Conservation (phyloP, 2,888 invertebrate genomes). For the Heliconius ethilla region DNA sequence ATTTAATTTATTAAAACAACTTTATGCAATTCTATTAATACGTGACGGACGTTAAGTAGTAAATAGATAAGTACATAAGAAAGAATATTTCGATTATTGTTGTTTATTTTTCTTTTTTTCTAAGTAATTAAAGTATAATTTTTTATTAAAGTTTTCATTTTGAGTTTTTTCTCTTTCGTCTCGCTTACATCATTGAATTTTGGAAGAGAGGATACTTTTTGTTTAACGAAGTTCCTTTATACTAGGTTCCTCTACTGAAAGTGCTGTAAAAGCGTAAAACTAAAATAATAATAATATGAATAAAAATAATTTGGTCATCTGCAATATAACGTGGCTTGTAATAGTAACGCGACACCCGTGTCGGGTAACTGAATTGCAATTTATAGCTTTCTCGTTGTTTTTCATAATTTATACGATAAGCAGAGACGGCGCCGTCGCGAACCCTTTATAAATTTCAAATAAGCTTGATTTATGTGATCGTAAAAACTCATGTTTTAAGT, state of each 20-base stretch:
- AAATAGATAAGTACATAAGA: too few relatives aligned
- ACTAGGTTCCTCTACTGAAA: background rate
- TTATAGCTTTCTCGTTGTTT: slow-evolving; percentile 70
- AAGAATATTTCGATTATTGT: too few relatives aligned
- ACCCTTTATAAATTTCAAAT: slow-evolving; percentile 67
- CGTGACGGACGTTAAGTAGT: too few relatives aligned
- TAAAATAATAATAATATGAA: background rate
- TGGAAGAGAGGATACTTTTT: background rate
- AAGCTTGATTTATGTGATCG: slow-evolving; percentile 63
- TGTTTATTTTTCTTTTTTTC: too few relatives aligned
- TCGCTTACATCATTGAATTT: background rate
- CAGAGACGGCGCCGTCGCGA: slow-evolving; percentile 53
- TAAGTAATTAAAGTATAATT: too few relatives aligned
- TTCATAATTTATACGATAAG: slow-evolving; percentile 74
- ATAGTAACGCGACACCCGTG: slow-evolving; percentile 34
- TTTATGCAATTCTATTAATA: too few relatives aligned
- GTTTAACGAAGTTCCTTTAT: background rate
- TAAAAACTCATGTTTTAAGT: slow-evolving; percentile 57
- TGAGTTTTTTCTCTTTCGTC: background rate
- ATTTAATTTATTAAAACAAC: too few relatives aligned
- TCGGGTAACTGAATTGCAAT: slow-evolving; percentile 64
- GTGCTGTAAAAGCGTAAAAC: background rate
- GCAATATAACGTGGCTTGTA: slow-evolving; percentile 40
- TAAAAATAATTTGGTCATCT: slow-evolving; percentile 20
- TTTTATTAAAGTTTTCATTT: background rate